These are phyloP conservation scores for Halictus quadricinctus DNA, from an alignment of 2,888 invertebrate species.

Conservation along the genomic window DNA sequence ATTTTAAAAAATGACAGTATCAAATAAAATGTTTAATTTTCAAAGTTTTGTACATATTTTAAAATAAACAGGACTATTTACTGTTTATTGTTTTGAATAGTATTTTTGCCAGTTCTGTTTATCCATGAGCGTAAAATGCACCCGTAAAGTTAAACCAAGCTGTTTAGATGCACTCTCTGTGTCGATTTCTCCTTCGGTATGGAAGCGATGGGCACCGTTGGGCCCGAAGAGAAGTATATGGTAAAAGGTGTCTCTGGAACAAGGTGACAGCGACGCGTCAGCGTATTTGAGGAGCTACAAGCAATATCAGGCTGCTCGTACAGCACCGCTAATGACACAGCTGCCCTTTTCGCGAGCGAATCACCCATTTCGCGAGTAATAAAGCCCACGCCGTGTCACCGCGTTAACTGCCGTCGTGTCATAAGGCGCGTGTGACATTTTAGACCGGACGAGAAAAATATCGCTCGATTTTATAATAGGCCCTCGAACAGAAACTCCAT, in stretches of 20 bases:
- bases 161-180: not conserved
- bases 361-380: constrained; percentile 75
- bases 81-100: not conserved
- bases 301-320: constrained; percentile 51
- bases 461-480: constrained; percentile 32
- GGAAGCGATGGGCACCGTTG: constrained; percentile 10
- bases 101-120: not conserved
- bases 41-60: no score
- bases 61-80: not conserved
- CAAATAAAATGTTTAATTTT: no score
- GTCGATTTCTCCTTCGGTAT: constrained; percentile 40
- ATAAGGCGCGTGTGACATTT: constrained; percentile 46
- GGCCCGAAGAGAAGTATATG: constrained; percentile 46
- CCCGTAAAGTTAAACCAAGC: not conserved
- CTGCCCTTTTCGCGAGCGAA: constrained; percentile 74
- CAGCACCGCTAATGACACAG: constrained; percentile 73
- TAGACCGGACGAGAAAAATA: constrained; percentile 54
- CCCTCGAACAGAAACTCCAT: constrained; percentile 15
- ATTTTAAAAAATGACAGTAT: no score
- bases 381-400: constrained; percentile 66
- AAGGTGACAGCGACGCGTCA: constrained; percentile 59
- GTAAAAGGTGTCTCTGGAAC: constrained; percentile 57
- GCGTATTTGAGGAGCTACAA: constrained; percentile 45
- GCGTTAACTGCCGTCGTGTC: constrained; percentile 55
- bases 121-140: not conserved